Conservation (phyloP, 2,888 invertebrate species). For the Lagria hirta region DNA sequence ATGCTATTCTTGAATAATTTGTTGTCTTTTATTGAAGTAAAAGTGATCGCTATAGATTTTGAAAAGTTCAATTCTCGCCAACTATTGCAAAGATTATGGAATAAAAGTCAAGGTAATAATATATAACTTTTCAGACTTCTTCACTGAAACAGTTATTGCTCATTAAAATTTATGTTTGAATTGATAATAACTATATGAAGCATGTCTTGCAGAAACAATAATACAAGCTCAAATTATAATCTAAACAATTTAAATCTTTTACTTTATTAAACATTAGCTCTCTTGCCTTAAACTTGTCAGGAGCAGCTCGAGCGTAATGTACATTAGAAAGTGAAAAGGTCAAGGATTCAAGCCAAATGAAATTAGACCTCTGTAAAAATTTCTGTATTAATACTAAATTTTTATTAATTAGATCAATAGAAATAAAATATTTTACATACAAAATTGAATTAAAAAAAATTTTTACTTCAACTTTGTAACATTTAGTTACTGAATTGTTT, state of each 20-base stretch:
- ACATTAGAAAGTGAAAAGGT: slow-evolving; percentile 47
- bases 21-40: slow-evolving; percentile 8
- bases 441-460: too few relatives aligned
- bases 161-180: too few relatives aligned
- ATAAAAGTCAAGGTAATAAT: slow-evolving; percentile 25
- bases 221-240: slow-evolving; percentile 7
- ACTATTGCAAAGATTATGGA: slow-evolving; percentile 7
- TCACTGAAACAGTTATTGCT: slow-evolving; percentile 4
- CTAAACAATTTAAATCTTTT: too few relatives aligned
- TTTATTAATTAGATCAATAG: too few relatives aligned
- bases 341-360: slow-evolving; percentile 43
- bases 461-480: too few relatives aligned
- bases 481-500: too few relatives aligned
- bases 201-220: slow-evolving; percentile 10
- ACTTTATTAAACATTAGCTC: too few relatives aligned
- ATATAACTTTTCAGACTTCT: slow-evolving; percentile 8
- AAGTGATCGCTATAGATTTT: slow-evolving; percentile 7
- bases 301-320: slow-evolving; percentile 39
- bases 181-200: too few relatives aligned
- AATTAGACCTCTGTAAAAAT: too few relatives aligned
- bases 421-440: too few relatives aligned
- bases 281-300: too few relatives aligned
- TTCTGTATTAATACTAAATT: too few relatives aligned
- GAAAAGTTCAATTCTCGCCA: slow-evolving; percentile 11
- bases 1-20: slow-evolving; percentile 12